A percentile compares a stretch with the other conserved stretches of the same genome.
Conservation (phyloP, 64 coral and sea anemone genomes). For the Exaiptasia diaphana region DNA sequence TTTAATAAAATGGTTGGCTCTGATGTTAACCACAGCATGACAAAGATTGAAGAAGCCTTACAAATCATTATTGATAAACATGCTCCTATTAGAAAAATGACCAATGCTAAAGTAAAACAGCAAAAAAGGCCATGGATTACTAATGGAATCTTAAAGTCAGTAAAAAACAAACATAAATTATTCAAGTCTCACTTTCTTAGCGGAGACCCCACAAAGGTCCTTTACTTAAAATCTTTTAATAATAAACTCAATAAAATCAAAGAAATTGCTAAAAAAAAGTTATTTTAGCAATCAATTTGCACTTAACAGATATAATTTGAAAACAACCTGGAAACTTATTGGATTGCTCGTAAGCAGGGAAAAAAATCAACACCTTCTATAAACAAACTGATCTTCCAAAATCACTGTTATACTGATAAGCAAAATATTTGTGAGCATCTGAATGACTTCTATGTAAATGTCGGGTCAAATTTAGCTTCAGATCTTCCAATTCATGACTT, state of each 20-base stretch:
- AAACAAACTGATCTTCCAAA: too few species aligned
- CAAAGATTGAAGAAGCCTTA: background rate
- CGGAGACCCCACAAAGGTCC: background rate
- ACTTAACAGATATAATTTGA: too few species aligned
- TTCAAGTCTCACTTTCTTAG: conserved; percentile 28
- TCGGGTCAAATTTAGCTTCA: too few species aligned
- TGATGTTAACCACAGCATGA: conserved; percentile 28
- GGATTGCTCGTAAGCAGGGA: too few species aligned
- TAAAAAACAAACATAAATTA: conserved; percentile 50
- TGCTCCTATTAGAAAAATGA: conserved; percentile 24
- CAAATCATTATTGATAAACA: conserved; percentile 35
- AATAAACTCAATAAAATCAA: background rate
- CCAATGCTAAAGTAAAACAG: conserved; percentile 4
- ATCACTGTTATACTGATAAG: too few species aligned
- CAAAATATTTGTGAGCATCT: too few species aligned
- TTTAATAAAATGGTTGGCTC: conserved; percentile 1
- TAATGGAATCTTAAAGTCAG: conserved; percentile 36
- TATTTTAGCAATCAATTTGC: too few species aligned
- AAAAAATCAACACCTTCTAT: too few species aligned
- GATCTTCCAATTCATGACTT: too few species aligned
- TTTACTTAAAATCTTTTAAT: conserved; percentile 7
- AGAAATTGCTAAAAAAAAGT: background rate
- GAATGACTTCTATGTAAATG: too few species aligned
- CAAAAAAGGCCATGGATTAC: conserved; percentile 49
- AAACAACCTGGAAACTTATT: too few species aligned